Conservation (phyloP, 2,888 invertebrate genomes). For the Sphecodes monilicornis region DNA sequence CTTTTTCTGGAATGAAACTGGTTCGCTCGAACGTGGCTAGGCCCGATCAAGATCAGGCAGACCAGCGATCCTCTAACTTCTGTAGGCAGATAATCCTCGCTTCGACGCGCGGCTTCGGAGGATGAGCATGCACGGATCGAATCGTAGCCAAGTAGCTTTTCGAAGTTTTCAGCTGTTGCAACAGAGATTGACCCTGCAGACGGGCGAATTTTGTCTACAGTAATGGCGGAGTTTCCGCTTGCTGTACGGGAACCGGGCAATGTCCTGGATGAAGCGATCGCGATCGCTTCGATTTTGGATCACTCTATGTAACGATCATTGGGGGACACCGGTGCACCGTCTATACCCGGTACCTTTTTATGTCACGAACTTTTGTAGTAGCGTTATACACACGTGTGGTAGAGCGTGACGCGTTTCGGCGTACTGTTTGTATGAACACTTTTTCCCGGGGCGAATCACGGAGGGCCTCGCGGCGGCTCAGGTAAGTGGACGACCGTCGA, state of each 20-base stretch:
- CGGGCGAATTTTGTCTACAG: background rate
- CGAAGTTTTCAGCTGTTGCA: background rate
- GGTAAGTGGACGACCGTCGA: conserved; percentile 61
- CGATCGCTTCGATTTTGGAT: background rate
- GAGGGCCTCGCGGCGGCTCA: conserved; percentile 32
- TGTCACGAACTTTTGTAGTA: conserved; percentile 50
- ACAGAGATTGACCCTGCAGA: background rate
- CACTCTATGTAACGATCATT: background rate
- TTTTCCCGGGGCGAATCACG: conserved; percentile 24
- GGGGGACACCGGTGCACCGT: background rate
- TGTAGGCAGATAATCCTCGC: background rate
- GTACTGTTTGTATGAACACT: conserved; percentile 30
- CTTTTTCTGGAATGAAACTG: background rate
- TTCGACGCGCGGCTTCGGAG: background rate
- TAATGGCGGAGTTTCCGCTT: background rate
- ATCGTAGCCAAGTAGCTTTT: background rate
- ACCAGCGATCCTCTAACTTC: background rate
- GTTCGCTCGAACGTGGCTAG: background rate
- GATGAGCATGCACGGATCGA: background rate
- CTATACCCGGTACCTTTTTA: conserved; percentile 46
- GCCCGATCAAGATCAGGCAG: background rate
- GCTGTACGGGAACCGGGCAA: background rate
- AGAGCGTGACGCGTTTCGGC: conserved; percentile 7
- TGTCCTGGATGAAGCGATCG: background rate
- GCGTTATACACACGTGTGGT: conserved; percentile 26